phyloP scores from a whole-genome alignment of 1,140 invertebrate genomes.

The Drosophila pallidifrons region DNA sequence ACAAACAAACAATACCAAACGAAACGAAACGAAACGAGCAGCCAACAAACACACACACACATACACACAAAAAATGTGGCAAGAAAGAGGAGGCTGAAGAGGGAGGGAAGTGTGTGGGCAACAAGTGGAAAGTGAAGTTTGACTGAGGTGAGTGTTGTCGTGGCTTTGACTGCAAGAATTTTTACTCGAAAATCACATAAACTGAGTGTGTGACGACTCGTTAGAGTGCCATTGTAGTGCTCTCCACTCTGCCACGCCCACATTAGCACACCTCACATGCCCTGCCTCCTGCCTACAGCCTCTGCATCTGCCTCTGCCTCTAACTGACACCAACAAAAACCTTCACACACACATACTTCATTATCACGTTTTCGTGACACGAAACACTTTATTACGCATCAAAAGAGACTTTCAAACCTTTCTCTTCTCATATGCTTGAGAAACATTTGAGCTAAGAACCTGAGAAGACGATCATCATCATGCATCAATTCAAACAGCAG shows the following conservation, averaged over 20 bases:
- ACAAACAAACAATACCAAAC: slow-evolving; percentile 52
- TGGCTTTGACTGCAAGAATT: slow-evolving; percentile 62
- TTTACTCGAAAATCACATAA: slow-evolving; percentile 77
- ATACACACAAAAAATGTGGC: slow-evolving; percentile 7
- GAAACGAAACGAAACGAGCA: slow-evolving; percentile 41
- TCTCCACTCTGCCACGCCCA: slow-evolving; percentile 11
- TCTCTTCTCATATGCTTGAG: no score
- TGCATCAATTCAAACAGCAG: no score
- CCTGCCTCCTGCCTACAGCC: neutral
- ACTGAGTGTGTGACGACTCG: slow-evolving; percentile 31
- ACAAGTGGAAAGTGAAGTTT: slow-evolving; percentile 15
- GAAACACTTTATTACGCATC: no score
- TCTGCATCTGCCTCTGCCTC: no score
- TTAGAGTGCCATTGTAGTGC: slow-evolving; percentile 48
- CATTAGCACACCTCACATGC: neutral
- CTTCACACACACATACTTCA: slow-evolving; percentile 79
- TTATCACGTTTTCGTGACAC: slow-evolving; percentile 63
- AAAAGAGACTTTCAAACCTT: no score
- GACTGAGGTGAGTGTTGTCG: slow-evolving; percentile 17
- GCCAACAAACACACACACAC: neutral
- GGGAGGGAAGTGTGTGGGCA: neutral
- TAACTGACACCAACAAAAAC: slow-evolving; percentile 53
- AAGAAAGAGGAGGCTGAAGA: neutral
- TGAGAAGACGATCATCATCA: no score
- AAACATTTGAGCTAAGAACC: no score